Percentiles rank a stretch among this genome's conserved stretches.
These are phyloP conservation scores for Laterallus jamaicensis DNA, from an alignment of 2,113 vertebrate genomes.

Conservation along the genomic window DNA sequence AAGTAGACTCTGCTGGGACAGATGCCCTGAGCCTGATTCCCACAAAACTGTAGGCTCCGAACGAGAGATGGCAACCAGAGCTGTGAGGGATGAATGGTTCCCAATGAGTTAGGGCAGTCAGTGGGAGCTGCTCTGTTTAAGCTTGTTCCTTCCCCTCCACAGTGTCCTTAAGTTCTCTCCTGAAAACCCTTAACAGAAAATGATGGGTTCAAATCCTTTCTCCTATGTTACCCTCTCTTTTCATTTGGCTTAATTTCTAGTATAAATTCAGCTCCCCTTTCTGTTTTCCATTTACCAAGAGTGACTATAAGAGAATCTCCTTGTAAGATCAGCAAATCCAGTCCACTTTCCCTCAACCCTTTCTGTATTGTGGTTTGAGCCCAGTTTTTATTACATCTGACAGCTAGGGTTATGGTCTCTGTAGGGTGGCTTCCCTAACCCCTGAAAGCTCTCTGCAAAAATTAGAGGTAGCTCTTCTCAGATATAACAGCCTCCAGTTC, in stretches of 20 bases:
- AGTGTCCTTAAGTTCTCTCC: neutral
- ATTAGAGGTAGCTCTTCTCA: neutral
- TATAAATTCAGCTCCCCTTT: neutral
- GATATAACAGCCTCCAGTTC: constrained; percentile 10
- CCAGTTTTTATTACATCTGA: constrained; percentile 32
- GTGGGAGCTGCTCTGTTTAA: neutral
- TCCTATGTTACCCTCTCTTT: neutral
- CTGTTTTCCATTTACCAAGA: neutral
- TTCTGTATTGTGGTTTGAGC: neutral
- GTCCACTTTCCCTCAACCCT: neutral
- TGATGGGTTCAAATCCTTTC: neutral
- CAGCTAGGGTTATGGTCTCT: constrained; percentile 3
- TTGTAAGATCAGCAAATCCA: constrained; percentile 26
- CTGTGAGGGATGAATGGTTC: neutral
- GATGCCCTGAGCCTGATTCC: neutral
- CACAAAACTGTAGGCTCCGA: neutral
- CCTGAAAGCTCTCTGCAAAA: neutral
- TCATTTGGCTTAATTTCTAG: neutral
- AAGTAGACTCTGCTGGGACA: neutral
- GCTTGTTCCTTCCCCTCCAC: neutral
- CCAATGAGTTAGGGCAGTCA: neutral
- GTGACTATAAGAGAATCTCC: neutral
- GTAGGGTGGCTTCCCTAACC: neutral
- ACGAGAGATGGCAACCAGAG: neutral
- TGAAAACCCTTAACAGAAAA: neutral